These are phyloP conservation scores for Morinoia aosen DNA, from an alignment of 2,888 invertebrate genomes.

Conservation along the genomic window DNA sequence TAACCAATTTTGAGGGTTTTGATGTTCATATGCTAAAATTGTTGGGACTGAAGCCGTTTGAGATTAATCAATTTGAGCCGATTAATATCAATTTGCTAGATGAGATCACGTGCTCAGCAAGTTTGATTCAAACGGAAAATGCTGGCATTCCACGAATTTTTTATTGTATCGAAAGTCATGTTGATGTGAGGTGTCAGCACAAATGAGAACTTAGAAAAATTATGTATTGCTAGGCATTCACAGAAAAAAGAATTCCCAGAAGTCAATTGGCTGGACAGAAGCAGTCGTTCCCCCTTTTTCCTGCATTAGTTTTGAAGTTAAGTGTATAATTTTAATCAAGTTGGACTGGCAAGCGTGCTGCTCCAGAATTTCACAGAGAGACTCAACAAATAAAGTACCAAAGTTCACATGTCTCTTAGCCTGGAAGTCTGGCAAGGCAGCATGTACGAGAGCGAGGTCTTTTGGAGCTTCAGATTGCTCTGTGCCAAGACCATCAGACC, in stretches of 20 bases:
- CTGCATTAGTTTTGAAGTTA: background rate
- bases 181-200: background rate
- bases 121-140: too few species aligned
- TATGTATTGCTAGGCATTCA: background rate
- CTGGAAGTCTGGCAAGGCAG: background rate
- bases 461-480: background rate
- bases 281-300: constrained; percentile 14
- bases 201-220: background rate
- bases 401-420: background rate
- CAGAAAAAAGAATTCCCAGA: background rate
- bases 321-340: background rate
- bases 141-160: too few species aligned
- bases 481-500: background rate
- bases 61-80: too few species aligned
- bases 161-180: background rate
- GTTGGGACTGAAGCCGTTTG: too few species aligned
- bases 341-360: background rate
- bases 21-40: too few species aligned
- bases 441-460: background rate
- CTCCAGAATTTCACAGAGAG: background rate
- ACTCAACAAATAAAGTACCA: background rate
- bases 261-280: background rate
- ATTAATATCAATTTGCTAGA: too few species aligned
- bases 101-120: too few species aligned
- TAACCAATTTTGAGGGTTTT: too few species aligned